These are phyloP conservation scores for Neogale vison DNA, from an alignment of 2,113 vertebrate genomes.

Conservation along the genomic window DNA sequence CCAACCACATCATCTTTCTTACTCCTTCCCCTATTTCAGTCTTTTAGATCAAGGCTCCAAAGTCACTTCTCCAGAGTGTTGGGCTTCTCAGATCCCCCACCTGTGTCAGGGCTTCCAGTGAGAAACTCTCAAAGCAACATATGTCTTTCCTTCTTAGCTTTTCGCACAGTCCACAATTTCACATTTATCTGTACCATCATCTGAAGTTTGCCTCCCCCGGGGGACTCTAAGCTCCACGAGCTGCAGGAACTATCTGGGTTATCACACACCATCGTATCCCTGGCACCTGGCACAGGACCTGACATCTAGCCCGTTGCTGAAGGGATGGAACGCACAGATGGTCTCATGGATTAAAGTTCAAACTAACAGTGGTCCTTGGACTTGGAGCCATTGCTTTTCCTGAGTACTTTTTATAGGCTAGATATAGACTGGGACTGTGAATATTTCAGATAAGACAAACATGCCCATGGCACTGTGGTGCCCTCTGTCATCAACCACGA, in stretches of 20 bases:
- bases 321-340: no score
- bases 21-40: not conserved
- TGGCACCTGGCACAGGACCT: not conserved
- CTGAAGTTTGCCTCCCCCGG: not conserved
- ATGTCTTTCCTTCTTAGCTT: not conserved
- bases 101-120: not conserved
- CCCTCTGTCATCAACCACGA: not conserved
- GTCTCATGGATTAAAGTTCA: not conserved
- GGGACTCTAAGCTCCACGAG: not conserved
- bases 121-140: not conserved
- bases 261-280: accelerated
- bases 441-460: not conserved
- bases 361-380: not conserved
- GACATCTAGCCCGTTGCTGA: not conserved
- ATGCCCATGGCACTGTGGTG: accelerated
- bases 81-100: not conserved
- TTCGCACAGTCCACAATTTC: not conserved
- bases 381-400: not conserved
- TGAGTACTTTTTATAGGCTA: not conserved
- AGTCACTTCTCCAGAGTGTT: not conserved
- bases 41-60: not conserved
- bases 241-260: not conserved
- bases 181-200: not conserved
- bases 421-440: accelerated
- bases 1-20: not conserved